Evolutionary conservation across 2,888 invertebrate species (phyloP).

Genomic region (Oasisia sp.): DNA sequence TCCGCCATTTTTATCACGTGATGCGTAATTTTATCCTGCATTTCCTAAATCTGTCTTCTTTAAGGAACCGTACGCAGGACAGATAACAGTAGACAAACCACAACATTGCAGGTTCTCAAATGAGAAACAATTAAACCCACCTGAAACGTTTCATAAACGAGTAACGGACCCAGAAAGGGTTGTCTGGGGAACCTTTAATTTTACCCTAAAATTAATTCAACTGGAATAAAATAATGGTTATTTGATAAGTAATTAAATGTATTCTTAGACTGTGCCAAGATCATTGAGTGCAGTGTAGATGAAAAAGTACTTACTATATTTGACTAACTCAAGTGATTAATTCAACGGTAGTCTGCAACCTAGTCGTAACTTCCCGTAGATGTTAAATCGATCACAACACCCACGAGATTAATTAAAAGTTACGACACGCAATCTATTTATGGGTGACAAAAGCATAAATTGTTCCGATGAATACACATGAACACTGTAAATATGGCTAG

Average conservation of each 20-base stretch:
- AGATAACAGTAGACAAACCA: too few species aligned
- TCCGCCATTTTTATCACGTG: too few species aligned
- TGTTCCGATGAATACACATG: neutral
- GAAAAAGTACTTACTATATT: too few species aligned
- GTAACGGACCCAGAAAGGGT: too few species aligned
- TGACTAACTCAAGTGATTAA: neutral
- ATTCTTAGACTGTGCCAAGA: neutral
- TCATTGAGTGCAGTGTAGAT: neutral
- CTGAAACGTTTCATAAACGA: too few species aligned
- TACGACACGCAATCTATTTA: neutral
- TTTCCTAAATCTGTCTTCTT: too few species aligned
- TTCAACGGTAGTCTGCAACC: neutral
- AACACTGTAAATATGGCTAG: neutral
- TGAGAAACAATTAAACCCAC: too few species aligned
- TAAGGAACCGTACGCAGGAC: too few species aligned
- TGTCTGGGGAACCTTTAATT: neutral
- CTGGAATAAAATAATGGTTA: neutral
- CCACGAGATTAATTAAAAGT: neutral
- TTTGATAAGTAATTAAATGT: neutral
- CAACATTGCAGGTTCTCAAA: too few species aligned
- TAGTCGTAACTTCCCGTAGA: neutral
- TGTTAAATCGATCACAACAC: neutral
- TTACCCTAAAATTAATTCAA: neutral
- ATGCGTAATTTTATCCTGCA: too few species aligned
- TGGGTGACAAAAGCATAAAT: neutral